Base-by-base conservation (phyloP, 2,888 invertebrate species). In the Zhengitettix transpicula region DNA sequence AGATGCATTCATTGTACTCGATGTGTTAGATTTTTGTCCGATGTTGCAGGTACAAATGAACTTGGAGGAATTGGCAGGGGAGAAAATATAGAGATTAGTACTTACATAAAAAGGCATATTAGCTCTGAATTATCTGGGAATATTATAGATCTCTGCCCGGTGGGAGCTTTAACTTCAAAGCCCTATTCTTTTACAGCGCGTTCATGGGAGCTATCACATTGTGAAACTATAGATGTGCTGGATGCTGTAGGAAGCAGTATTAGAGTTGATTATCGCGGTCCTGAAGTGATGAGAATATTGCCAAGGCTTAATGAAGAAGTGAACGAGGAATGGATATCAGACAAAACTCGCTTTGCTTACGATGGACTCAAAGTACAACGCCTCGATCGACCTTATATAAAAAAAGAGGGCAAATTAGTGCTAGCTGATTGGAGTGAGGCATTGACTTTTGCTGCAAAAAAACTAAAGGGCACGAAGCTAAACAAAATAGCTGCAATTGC, bases 271-370 rank as follows among this genome's bases (percentile, higher is more conserved):
- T 95, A 94, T n/a, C 81, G 99, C 66, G 94, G 97, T 12, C 95
- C 94, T 64, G 98, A 99, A 77, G 94, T 99, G 28, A 76, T 99
- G 70, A 81, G 99, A 69, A 89, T 99, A 69, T 76, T 99, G 64
- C 99, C 99, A 0, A 82, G 96, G 66, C 83, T 90, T 62, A 95
- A 99, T 74, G 99, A 99, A 79, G 89, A 86, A 70, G 86, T 99
- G 67, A 99, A 99, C 72, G 99, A 99, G 73, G 99, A 99, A 75
- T 99, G 99, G 99, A 76, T 99, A 60, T 92, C 95, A 0, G 99
- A 99, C 75, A 98, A 98, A 77, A 89, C 93, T 0, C 82, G 99
- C 55, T 99, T 99, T 75, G 88, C 97, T 1, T 96, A 91, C 72
- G 99, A 99, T 74, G 99, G 98, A 0, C 77, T 99, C 63, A 97